These are phyloP conservation scores for Lampris incognitus DNA, from an alignment of 2,113 vertebrate genomes.

Conservation along the genomic window DNA sequence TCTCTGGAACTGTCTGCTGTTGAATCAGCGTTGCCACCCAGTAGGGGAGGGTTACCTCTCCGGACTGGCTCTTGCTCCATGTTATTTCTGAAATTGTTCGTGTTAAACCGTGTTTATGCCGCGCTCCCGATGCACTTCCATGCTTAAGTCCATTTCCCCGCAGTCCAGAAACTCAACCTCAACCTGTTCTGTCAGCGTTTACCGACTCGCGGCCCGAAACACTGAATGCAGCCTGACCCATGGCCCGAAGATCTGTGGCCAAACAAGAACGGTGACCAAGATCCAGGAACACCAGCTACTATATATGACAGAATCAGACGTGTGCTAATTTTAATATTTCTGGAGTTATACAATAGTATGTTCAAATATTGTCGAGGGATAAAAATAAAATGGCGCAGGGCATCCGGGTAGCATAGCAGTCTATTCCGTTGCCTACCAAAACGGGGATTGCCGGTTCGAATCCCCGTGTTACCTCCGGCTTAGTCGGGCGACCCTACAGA, in stretches of 20 bases:
- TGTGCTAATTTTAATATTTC: too few relatives aligned
- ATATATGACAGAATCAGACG: too few relatives aligned
- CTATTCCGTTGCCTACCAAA: too few relatives aligned
- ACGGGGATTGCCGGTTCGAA: too few relatives aligned
- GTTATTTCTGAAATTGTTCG: slow-evolving; percentile 37
- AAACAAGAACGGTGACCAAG: background rate
- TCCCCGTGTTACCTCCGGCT: too few relatives aligned
- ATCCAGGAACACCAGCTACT: too few relatives aligned
- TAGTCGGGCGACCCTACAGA: too few relatives aligned
- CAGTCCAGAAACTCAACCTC: slow-evolving; percentile 5
- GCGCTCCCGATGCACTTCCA: slow-evolving; percentile 43
- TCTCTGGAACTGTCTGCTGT: slow-evolving; percentile 70
- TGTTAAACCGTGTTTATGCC: slow-evolving; percentile 30
- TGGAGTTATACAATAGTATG: too few relatives aligned
- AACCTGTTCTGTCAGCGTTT: background rate
- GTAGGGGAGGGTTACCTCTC: slow-evolving; percentile 52
- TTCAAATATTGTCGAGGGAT: too few relatives aligned
- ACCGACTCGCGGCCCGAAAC: background rate
- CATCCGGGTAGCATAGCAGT: too few relatives aligned
- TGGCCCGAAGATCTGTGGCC: background rate
- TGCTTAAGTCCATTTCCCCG: slow-evolving; percentile 31
- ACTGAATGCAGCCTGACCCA: background rate
- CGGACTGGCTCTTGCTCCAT: slow-evolving; percentile 33
- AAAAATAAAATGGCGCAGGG: too few relatives aligned
- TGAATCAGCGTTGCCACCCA: slow-evolving; percentile 78